phyloP scores from a whole-genome alignment of 1,140 invertebrate species.

The Argopecten irradians region DNA sequence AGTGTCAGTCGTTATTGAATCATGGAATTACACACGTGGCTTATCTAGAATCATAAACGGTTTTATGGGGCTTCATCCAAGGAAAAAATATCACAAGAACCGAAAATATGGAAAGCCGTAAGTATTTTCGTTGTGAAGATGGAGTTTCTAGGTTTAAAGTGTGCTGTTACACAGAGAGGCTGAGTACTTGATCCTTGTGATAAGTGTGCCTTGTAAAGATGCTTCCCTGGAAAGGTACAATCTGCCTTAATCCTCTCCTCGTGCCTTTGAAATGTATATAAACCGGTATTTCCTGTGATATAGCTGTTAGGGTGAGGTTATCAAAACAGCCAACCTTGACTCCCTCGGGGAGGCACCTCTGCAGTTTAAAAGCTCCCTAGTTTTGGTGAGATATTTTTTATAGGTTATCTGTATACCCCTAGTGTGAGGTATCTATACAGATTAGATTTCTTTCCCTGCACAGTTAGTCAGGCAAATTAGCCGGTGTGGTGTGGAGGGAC shows the following conservation, averaged over 20 bases:
- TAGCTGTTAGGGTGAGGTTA: conserved; percentile 6
- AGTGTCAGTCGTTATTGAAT: not conserved
- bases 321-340: conserved; percentile 20
- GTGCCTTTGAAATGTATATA: conserved; percentile 12
- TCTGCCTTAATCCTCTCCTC: not conserved
- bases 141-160: not conserved
- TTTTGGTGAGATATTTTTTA: not conserved
- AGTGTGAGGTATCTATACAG: not conserved
- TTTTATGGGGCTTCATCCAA: not conserved
- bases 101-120: not conserved
- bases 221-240: not conserved
- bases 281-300: not conserved
- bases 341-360: not conserved
- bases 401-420: conserved; percentile 14
- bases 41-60: not conserved
- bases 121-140: not conserved
- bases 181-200: not conserved
- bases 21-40: not conserved
- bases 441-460: not conserved
- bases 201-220: conserved; percentile 16
- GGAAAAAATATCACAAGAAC: not conserved
- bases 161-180: not conserved
- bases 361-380: not conserved
- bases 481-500: not conserved
- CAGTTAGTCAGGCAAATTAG: conserved; percentile 20